A percentile compares a stretch with the other conserved stretches of the same genome.
Evolutionary conservation across 30 jellyfish, hydroid and myxozoan genomes (phyloP).

Genomic region (Chrysaora quinquecirrha): DNA sequence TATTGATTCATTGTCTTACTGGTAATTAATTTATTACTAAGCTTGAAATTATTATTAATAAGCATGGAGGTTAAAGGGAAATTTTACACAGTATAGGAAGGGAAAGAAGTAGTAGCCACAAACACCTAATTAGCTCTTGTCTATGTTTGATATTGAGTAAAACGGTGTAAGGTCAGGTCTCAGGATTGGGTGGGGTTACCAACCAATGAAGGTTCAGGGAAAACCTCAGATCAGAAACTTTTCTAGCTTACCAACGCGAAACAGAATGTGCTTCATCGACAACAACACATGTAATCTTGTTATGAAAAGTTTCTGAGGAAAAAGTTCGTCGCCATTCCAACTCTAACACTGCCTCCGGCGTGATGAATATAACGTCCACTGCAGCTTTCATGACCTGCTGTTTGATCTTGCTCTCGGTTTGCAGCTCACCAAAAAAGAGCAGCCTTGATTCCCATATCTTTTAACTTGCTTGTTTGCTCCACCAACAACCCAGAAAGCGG

Average conservation of each 20-base stretch:
- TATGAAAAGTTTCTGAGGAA: background rate
- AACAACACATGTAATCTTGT: slow-evolving; percentile 3
- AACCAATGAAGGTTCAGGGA: no score
- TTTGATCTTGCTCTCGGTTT: background rate
- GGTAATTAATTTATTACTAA: no score
- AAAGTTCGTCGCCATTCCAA: slow-evolving; percentile 8
- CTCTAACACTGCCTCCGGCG: slow-evolving; percentile 12
- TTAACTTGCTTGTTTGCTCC: background rate
- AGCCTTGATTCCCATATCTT: background rate
- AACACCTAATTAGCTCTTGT: no score
- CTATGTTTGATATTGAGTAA: no score
- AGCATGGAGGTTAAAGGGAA: no score
- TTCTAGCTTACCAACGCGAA: background rate
- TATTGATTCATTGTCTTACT: no score
- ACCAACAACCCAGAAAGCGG: background rate
- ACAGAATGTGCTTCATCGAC: slow-evolving; percentile 20
- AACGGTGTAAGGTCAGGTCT: no score
- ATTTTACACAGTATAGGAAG: no score
- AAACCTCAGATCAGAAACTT: background rate
- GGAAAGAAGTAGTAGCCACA: no score
- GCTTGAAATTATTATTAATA: no score
- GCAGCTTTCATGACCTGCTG: background rate
- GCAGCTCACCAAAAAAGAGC: slow-evolving; percentile 27
- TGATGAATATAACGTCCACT: background rate
- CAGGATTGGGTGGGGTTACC: no score